Base-by-base conservation (phyloP, 2,113 vertebrate species). In the Accipiter cooperii region DNA sequence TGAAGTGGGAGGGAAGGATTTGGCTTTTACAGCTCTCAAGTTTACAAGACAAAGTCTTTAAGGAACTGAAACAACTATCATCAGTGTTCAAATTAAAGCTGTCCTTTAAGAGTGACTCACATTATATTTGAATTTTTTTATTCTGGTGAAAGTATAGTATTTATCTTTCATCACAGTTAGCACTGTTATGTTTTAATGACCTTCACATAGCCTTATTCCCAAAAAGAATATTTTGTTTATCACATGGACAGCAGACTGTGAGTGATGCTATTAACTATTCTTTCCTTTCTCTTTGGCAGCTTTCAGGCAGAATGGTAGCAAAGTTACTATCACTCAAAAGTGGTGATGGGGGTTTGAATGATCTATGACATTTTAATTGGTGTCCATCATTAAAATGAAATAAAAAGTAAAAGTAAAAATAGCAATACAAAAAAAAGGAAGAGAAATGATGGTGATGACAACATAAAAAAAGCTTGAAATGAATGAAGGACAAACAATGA, bases 1-100 rank as follows among this genome's bases (percentile, higher is more conserved):
- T 93, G 87, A 87, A 92, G 91, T 81, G 73, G 76, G 87, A 92
- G 52, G 89, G 87, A 82, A 92, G 57, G 57, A 91, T 87, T 57
- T 33, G 3, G 44, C 57, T 95, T 73, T 94, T 81, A 55, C 26
- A 74, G 69, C 36, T 94, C 77, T 91, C 54, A 71, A 65, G 83
- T 95, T 91, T 81, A 58, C 65, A 91, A 84, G 80, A 85, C 9
- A 70, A 89, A 63, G n/a, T 68, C 61, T 84, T 84, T 46, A 80
- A 87, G 81, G n/a, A 89, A 89, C 19, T 76, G 89, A 87, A 94
- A 61, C 40, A 6, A 40, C 36, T 55, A 38, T n/a, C 24, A 61
- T 68, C 81, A 75, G 49, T 63, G 66, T 52, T 82, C 38, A 85
- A 26, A 85, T 49, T 57, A 79, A 93, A 91, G 5, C 20, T 82